These are phyloP conservation scores for Tinamus major DNA, from an alignment of 2,797 vertebrate genomes.

Conservation along the genomic window DNA sequence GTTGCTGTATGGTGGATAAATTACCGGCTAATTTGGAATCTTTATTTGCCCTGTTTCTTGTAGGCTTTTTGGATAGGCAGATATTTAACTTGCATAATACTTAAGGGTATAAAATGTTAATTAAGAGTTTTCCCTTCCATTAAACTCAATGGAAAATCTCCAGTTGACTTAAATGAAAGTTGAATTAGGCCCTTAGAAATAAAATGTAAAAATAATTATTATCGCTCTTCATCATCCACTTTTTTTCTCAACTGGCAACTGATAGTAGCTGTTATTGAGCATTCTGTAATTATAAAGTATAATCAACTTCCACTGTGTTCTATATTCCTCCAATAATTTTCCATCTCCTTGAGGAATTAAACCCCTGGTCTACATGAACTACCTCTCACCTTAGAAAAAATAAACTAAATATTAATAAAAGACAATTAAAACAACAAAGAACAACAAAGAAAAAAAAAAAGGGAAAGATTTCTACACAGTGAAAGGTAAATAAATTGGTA, in stretches of 20 bases:
- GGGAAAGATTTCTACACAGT: accelerated
- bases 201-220: neutral
- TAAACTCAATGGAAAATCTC: neutral
- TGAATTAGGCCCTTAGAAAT: neutral
- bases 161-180: neutral
- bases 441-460: neutral
- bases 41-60: neutral
- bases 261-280: neutral
- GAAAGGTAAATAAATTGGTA: neutral
- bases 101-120: neutral
- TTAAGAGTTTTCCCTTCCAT: neutral
- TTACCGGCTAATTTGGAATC: neutral
- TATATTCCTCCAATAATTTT: neutral
- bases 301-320: neutral
- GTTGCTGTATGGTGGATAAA: neutral
- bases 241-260: neutral
- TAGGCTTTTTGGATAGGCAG: neutral
- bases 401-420: neutral
- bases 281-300: neutral
- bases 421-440: neutral
- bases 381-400: neutral
- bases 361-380: neutral
- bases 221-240: neutral
- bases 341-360: neutral
- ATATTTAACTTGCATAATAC: neutral